Base-by-base conservation (phyloP, 2,888 invertebrate genomes). In the Drosophila buzzatii region DNA sequence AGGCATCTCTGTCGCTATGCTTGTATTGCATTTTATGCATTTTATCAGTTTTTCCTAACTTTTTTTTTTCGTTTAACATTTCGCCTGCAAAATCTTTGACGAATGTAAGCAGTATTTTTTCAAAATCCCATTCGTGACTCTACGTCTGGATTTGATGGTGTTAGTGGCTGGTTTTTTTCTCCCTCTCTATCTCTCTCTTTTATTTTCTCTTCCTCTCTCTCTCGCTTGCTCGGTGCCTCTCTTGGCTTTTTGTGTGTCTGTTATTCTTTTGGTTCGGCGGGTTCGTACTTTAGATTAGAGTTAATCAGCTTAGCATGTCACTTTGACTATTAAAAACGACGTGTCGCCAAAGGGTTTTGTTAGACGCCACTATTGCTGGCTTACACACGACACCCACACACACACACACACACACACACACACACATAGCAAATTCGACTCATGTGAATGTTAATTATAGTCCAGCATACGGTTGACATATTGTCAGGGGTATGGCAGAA, bases 271-370 rank as follows among this genome's bases (percentile, higher is more conserved):
- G 47, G 41, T 27, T 62, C 7, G 49, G 16, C 27, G 37, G 62
- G 64, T 72, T 70, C 70, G 73, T 71, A 74, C 84, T 84, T 85
- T 82, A 83, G 83, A 85, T 85, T 85, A 83, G 77, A 89, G 89
- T 84, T 86, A 86, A 86, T 89, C 85, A 89, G 89, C 85, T 86
- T 89, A 86, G 81, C 78, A 71, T 85, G 85, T 81, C 85, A 88
- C 82, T 85, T 83, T 85, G 89, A 80, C 85, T 84, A 84, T 82
- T 85, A 88, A 81, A 81, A 81, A 66, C 79, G 78, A 79, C 68
- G 79, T 79, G 78, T 79, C 72, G 75, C 78, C 63, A 76, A 76
- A 78, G 62, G 72, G 75, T 64, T 79, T 75, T 39, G 35, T 39
- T 55, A 41, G n/a, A 53, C 71, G 61, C 67, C 65, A 53, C 57